Base-by-base conservation (phyloP, 92 coral and sea anemone genomes). In the Ricordea florida region DNA sequence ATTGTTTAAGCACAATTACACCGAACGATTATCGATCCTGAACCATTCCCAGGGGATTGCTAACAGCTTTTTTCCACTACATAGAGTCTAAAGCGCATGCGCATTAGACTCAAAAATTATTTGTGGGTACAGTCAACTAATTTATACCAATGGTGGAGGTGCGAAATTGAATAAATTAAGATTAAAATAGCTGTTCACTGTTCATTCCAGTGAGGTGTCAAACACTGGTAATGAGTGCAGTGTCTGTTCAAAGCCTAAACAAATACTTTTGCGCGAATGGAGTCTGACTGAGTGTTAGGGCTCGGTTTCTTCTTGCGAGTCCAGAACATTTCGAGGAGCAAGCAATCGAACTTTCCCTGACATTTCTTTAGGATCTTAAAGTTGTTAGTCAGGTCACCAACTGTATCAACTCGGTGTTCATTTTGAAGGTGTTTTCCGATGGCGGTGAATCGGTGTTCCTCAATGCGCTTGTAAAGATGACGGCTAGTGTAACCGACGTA, bases 401-500 rank as follows among this genome's bases (percentile, higher is more conserved):
- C 42, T 8, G 52, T 22, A 37, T 42, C 37, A 31, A 63, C 51
- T 10, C 71, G 51, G 32, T 40, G 71, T 33, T 42, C 17, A 23
- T 63, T 63, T 52, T 40, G 25, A 27, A 66, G 46, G 74, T 66
- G 74, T 30, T 66, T 66, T 20, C 74, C 74, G 31, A 66, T 47
- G 44, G 71, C 71, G 22, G 53, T 37, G 26, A 37, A 40, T 37
- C 53, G 36, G 56, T 63, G 71, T 63, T 63, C 41, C 29, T 62
- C 70, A 62, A 41, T 41, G 26, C 52, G 70, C 30, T 41, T 17
- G 25, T 31, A 26, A 10, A 35, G 17, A 28, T 60, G 45, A n/a
- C 46, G 48, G 67, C 67, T 60, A 16, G 52, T 41, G 70, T 20
- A 62, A 29, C 46, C 48, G 66, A 58, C 66, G 18, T 58, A 33